These are phyloP conservation scores for Parelbella ahira DNA, from an alignment of 2,888 invertebrate species.

Conservation along the genomic window DNA sequence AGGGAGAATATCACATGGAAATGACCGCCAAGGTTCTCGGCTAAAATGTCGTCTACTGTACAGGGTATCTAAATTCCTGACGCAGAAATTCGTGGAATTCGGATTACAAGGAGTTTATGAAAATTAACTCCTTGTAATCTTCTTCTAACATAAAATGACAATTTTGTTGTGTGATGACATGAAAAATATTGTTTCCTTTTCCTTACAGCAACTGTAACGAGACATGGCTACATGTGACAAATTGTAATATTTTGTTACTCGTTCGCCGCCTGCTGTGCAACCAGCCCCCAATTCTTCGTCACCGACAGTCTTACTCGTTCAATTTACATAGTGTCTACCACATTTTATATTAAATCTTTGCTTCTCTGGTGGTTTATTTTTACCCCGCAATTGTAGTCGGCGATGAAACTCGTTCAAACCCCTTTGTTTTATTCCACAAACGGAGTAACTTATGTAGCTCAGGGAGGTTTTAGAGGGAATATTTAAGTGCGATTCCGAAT, in stretches of 20 bases:
- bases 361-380: constrained; percentile 25
- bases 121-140: too few relatives aligned
- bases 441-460: constrained; percentile 41
- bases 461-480: constrained; percentile 46
- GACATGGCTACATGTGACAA: too few relatives aligned
- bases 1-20: too few relatives aligned
- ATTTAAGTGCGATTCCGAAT: constrained; percentile 49
- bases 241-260: background rate
- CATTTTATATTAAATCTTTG: constrained; percentile 27
- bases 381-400: constrained; percentile 24
- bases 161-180: too few relatives aligned
- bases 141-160: too few relatives aligned
- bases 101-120: too few relatives aligned
- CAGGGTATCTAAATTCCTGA: too few relatives aligned
- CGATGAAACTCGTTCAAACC: constrained; percentile 23
- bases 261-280: background rate
- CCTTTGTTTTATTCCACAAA: constrained; percentile 47
- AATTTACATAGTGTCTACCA: constrained; percentile 26
- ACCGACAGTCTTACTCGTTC: constrained; percentile 21
- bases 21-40: too few relatives aligned
- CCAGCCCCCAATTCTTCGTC: constrained; percentile 9
- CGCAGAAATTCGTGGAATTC: too few relatives aligned
- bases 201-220: too few relatives aligned
- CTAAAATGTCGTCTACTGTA: too few relatives aligned
- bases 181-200: too few relatives aligned